A percentile compares a stretch with the other conserved stretches of the same genome.
Evolutionary conservation across 2,888 invertebrate species (phyloP).

Genomic region (Sphaeridia pumilis): DNA sequence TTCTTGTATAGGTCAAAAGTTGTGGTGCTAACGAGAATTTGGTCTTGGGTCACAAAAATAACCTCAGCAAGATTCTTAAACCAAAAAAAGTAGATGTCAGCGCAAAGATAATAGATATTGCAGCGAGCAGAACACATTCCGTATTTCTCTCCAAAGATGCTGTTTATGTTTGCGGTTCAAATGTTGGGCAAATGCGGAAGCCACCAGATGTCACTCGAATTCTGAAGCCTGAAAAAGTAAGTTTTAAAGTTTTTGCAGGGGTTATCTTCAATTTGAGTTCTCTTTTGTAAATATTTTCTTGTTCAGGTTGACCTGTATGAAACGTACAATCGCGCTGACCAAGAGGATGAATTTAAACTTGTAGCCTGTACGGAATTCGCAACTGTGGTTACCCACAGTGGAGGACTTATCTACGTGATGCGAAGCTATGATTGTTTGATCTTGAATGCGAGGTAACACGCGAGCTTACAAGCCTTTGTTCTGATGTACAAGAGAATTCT

Average conservation of each 20-base stretch:
- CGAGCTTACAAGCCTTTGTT: too few relatives aligned
- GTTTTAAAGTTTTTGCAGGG: too few relatives aligned
- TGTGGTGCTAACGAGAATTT: constrained; percentile 54
- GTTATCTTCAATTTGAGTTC: too few relatives aligned
- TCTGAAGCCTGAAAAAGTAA: constrained; percentile 36
- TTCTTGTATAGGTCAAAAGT: constrained; percentile 51
- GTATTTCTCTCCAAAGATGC: constrained; percentile 50
- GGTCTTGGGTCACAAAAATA: constrained; percentile 48
- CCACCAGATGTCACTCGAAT: constrained; percentile 42
- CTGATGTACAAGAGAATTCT: too few relatives aligned
- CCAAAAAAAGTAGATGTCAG: constrained; percentile 35
- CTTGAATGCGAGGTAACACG: constrained; percentile 54
- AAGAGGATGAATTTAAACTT: constrained; percentile 40
- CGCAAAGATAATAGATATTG: constrained; percentile 44
- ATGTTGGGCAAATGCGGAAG: constrained; percentile 71
- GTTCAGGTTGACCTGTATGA: neutral
- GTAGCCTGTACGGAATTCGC: constrained; percentile 57
- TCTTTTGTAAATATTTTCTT: too few relatives aligned
- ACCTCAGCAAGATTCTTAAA: constrained; percentile 14
- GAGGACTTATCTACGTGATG: constrained; percentile 57
- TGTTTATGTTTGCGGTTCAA: constrained; percentile 67
- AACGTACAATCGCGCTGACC: neutral
- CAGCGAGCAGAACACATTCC: constrained; percentile 59
- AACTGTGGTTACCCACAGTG: constrained; percentile 51
- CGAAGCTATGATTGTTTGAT: constrained; percentile 59